Base-by-base conservation (phyloP, 2,797 vertebrate genomes). In the Eremophila alpestris region DNA sequence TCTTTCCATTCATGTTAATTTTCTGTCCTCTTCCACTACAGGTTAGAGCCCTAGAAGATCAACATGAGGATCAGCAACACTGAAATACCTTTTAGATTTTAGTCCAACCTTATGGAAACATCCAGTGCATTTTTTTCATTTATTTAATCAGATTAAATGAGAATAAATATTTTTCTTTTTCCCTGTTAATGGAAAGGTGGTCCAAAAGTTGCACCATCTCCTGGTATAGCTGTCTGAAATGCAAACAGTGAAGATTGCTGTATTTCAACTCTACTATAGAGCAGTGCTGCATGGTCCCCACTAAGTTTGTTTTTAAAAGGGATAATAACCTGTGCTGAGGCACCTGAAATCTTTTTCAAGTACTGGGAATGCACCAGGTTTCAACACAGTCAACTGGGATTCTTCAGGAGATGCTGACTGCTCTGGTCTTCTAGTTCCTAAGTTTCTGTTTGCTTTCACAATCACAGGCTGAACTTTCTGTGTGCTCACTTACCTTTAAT, bases 1-100 rank as follows among this genome's bases (percentile, higher is more conserved):
- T 32, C 18, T 56, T 59, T 74, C 34, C 17, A 60, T 80, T 82
- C 40, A 63, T 43, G 16, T 29, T 49, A 52, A 63, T 77, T 89
- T 93, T 90, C 63, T 93, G 24, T 93, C 16, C n/a, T 91, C 23
- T 92, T 73, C 58, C 65, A 45, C 32, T 81, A 29, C 85, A 95
- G 95, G 80, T 86, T 65, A 78, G 58, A 83, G 46, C 22, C 34
- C 26, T 11, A 41, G 38, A 91, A 78, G 34, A 90, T 2, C 16
- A 48, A 58, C 8, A 24, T 17, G 55, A 90, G 40, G 70, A 92
- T 34, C 41, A 70, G 24, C 88, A 94, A 30, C 34, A 73, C 24
- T 41, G 29, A 73, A 76, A 84, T 41, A 87, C 13, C 5, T 38
- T 38, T 38, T 4, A 11, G 12, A 69, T 67, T 90, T 78, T 55